Base-by-base conservation (phyloP, 2,113 vertebrate species). In the Benitochromis conjunctus region DNA sequence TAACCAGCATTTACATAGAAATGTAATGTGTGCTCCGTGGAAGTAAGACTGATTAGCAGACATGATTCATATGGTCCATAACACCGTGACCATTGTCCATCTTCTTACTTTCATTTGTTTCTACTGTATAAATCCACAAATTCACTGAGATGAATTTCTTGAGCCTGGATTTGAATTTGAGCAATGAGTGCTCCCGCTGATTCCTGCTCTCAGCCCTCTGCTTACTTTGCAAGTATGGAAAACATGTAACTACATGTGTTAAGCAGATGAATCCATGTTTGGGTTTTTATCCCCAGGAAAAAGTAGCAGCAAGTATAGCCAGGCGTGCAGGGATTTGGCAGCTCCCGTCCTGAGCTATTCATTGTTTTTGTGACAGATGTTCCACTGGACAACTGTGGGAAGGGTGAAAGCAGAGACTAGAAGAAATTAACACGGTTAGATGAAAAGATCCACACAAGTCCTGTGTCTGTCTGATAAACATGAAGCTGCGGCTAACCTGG, bases 221-320 rank as follows among this genome's bases (percentile, higher is more conserved):
- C 14, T 79, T 79, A 43, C 5, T 77, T 82, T 48, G 9, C 26
- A 81, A 29, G 90, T 80, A 76, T 57, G 21, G 26, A 55, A 48
- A 83, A 48, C 74, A 84, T 88, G 89, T 88, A 76, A 74, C 56
- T 88, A 89, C 94, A 94, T 90, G 86, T 95, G 95, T 90, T 82
- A 53, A 92, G 77, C 93, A 94, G 91, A 93, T 94, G 92, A 92
- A 86, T 53, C 4, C 3, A 34, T 84, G 89, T 91, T 90, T 89
- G 76, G 90, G 71, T 86, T 80, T 79, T 71, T 79, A 81, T 88
- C 31, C 92, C 88, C 82, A 89, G 90, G 91, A 93, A 91, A 87
- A 88, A 91, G 86, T 84, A 87, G 79, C 79, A 86, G 80, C 85
- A 86, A 78, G 82, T 86, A 90, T 71, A 92, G 57, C 53, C 55